Base-by-base conservation (phyloP, 1,140 invertebrate genomes). In the Drosophila equinoxialis region DNA sequence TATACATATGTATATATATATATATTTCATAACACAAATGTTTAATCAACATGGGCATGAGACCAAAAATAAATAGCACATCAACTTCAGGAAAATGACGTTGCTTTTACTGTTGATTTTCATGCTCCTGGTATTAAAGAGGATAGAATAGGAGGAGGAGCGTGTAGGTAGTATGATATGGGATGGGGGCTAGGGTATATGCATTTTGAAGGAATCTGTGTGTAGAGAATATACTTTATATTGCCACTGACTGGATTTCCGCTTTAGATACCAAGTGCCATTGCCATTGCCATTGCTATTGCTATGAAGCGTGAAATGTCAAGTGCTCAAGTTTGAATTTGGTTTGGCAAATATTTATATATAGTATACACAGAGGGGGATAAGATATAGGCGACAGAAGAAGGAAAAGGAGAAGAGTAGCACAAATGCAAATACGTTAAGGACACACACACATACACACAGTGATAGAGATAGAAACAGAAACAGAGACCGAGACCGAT, bases 21-120 rank as follows among this genome's bases (percentile, higher is more conserved):
- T 76, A 72, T 80, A 83, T 89, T 80, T 77, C 80, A 87, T 87
- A 87, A 89, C 74, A 87, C 80, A 87, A 89, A 87, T 87, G 84
- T 89, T 89, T 84, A 80, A 86, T 86, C 79, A 82, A 83, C 83
- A 79, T 30, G 33, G 42, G 33, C 55, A 37, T 6, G 13, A 70
- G 45, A 71, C 73, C 69, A 55, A 79, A 84, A 84, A 80, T 73
- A 87, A 87, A 81, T 74, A 83, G 67, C 67, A 77, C 75, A 78
- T 78, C 75, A 78, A 77, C 75, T 77, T 68, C 65, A 58, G 62
- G 41, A 33, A 74, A 77, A 45, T 75, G 23, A 26, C 23, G 1
- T 33, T 13, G 30, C 8, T 51, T 51, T 20, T 51, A 51, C 45
- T 51, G 45, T 51, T 51, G 45, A 51, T 51, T 23, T 51, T 51